A percentile compares a stretch with the other conserved stretches of the same genome.
phyloP scores from a whole-genome alignment of 92 coral and sea anemone species.

The Epizoanthus fatuus region DNA sequence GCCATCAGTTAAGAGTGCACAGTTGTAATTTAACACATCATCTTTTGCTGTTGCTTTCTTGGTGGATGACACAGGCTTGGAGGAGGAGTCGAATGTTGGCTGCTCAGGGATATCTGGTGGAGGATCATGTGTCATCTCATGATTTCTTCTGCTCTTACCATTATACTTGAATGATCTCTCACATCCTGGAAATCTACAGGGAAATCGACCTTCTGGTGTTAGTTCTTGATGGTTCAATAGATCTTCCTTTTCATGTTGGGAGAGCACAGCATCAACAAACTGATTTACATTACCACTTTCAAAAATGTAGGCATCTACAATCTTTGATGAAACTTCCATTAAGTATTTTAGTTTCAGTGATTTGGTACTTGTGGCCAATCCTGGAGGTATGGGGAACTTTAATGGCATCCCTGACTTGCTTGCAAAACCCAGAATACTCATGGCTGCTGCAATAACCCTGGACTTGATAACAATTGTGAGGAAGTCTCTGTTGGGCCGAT shows the following conservation, averaged over 20 bases:
- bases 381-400: constrained; percentile 6
- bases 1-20: constrained; percentile 41
- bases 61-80: not conserved
- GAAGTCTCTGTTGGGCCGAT: constrained; percentile 56
- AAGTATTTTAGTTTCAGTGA: constrained; percentile 21
- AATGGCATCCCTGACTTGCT: constrained; percentile 17
- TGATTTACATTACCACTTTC: constrained; percentile 9
- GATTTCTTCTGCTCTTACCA: constrained; percentile 60
- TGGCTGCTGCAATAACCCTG: constrained; percentile 47
- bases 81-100: not conserved
- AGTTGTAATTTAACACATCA: constrained; percentile 42
- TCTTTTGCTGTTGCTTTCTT: constrained; percentile 10
- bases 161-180: constrained; percentile 55
- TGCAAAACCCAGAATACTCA: constrained; percentile 40
- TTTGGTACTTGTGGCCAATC: constrained; percentile 1
- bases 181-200: constrained; percentile 56
- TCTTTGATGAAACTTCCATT: constrained; percentile 37
- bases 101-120: constrained; percentile 32
- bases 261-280: constrained; percentile 36
- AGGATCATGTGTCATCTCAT: constrained; percentile 59
- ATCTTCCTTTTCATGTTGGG: constrained; percentile 9
- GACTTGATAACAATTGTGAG: constrained; percentile 46
- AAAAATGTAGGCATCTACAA: constrained; percentile 53
- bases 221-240: not conserved
- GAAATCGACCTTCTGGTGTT: constrained; percentile 34